phyloP scores from a whole-genome alignment of 2,113 vertebrate species.

The Ptyas mucosa region DNA sequence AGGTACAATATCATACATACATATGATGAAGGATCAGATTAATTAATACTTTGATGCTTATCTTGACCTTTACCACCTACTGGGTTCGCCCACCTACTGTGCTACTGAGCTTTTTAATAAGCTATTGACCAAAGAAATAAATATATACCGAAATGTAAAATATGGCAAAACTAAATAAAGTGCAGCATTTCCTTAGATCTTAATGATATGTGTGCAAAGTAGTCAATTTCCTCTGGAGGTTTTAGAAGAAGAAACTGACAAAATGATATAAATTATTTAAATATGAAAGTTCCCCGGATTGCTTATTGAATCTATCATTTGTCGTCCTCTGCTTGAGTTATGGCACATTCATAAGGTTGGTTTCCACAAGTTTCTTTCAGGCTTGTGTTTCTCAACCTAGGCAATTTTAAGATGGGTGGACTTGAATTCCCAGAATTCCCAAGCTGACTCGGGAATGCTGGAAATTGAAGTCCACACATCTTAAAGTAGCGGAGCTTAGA shows the following conservation, averaged over 20 bases:
- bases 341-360: neutral
- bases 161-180: conserved; percentile 34
- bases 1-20: neutral
- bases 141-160: conserved; percentile 33
- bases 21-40: neutral
- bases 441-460: neutral
- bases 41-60: conserved; percentile 39
- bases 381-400: neutral
- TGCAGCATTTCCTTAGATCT: conserved; percentile 25
- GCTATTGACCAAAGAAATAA: conserved; percentile 29
- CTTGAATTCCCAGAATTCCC: neutral
- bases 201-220: conserved; percentile 22
- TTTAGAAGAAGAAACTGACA: conserved; percentile 14
- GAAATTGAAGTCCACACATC: neutral
- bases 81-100: conserved; percentile 12
- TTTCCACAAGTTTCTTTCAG: neutral
- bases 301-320: neutral
- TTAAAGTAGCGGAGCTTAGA: neutral
- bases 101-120: conserved; percentile 16
- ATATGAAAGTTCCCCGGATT: neutral
- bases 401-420: neutral
- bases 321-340: neutral
- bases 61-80: conserved; percentile 21
- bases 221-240: conserved; percentile 12
- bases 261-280: conserved; percentile 32